Evolutionary conservation across 2,888 invertebrate species (phyloP).

Genomic region (Zonitis immaculata): DNA sequence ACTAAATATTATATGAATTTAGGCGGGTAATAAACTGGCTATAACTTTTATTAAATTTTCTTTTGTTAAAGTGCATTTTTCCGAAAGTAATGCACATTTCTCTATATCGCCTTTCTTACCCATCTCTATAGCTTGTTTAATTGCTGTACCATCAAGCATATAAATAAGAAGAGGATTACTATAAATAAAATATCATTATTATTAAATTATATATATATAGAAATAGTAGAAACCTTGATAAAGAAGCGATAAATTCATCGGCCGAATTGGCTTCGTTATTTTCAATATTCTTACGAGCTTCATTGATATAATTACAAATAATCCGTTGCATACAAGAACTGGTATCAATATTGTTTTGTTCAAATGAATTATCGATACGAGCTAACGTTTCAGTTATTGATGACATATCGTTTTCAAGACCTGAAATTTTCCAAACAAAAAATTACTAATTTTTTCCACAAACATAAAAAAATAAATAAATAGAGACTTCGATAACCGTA

Average conservation of each 20-base stretch:
- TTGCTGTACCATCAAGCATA: conserved; percentile 65
- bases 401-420: conserved; percentile 45
- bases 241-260: conserved; percentile 58
- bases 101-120: conserved; percentile 56
- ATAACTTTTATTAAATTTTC: conserved; percentile 63
- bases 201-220: no score
- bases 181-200: conserved; percentile 36
- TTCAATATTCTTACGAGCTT: conserved; percentile 61
- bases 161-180: conserved; percentile 67
- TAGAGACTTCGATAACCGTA: conserved; percentile 67
- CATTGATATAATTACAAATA: conserved; percentile 67
- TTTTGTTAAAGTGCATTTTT: conserved; percentile 65
- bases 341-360: conserved; percentile 67
- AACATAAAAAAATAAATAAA: no score
- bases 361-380: conserved; percentile 62
- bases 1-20: conserved; percentile 9
- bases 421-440: no score
- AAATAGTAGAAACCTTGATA: conserved; percentile 54
- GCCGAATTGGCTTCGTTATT: conserved; percentile 60
- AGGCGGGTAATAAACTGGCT: conserved; percentile 60
- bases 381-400: conserved; percentile 61
- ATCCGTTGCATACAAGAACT: conserved; percentile 66
- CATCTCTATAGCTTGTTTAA: conserved; percentile 65
- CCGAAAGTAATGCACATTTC: conserved; percentile 56
- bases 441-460: no score